These are phyloP conservation scores for Tolmerus cingulatus DNA, from an alignment of 2,888 invertebrate species.

Conservation along the genomic window DNA sequence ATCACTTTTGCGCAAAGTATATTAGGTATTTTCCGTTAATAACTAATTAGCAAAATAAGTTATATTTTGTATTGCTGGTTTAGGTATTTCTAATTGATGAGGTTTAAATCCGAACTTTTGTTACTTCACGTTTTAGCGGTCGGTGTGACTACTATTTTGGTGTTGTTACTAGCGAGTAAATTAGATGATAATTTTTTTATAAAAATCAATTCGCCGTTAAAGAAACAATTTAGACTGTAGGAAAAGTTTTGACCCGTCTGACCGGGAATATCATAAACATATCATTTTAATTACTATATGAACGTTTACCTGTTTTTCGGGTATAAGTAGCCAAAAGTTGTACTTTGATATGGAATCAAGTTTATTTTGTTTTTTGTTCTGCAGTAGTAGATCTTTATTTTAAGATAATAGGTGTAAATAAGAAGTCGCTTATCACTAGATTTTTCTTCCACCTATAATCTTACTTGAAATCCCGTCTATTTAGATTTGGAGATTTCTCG, in stretches of 20 bases:
- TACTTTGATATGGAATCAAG: not conserved
- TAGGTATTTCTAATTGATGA: not conserved
- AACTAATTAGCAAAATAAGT: not conserved
- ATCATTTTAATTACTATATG: not conserved
- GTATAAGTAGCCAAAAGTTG: slow-evolving; percentile 14
- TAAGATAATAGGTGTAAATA: not conserved
- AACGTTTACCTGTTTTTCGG: not conserved
- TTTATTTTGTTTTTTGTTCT: not conserved
- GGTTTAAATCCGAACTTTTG: not conserved
- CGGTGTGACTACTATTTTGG: slow-evolving; percentile 18
- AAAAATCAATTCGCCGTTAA: slow-evolving; percentile 6
- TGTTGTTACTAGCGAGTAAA: slow-evolving; percentile 24
- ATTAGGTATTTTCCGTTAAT: not conserved
- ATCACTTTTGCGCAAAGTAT: slow-evolving; percentile 22
- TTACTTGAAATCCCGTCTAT: not conserved
- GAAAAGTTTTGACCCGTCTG: not conserved
- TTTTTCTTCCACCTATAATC: not conserved
- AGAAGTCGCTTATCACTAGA: not conserved
- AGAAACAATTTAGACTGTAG: not conserved
- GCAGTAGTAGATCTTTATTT: not conserved
- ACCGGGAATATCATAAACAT: slow-evolving; percentile 7
- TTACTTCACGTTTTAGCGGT: slow-evolving; percentile 4
- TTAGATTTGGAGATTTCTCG: not conserved
- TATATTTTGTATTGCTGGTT: not conserved
- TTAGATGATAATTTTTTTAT: slow-evolving; percentile 32